A percentile compares a stretch with the other conserved stretches of the same genome.
Evolutionary conservation across 2,888 invertebrate genomes (phyloP).

Genomic region (Oxyteleia sp.): DNA sequence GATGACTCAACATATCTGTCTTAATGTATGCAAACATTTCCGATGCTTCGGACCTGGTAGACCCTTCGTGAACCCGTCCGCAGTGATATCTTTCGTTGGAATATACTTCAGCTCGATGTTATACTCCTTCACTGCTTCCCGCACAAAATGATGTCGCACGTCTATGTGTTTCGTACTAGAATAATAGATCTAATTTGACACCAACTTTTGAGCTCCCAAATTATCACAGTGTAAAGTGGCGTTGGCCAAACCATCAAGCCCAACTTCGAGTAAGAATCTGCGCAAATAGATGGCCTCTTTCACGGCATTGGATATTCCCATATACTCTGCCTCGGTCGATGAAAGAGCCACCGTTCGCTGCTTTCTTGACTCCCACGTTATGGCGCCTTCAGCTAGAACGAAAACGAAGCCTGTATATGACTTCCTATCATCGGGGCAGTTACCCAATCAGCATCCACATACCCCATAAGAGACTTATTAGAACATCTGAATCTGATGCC

Average conservation of each 20-base stretch:
- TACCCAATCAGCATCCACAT: background rate
- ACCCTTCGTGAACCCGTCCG: slow-evolving; percentile 19
- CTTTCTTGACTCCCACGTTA: slow-evolving; percentile 22
- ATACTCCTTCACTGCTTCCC: background rate
- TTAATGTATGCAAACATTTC: background rate
- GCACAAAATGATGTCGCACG: slow-evolving; percentile 21
- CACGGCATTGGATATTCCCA: background rate
- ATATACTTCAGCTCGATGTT: slow-evolving; percentile 1
- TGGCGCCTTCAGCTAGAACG: background rate
- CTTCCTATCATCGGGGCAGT: slow-evolving; percentile 8
- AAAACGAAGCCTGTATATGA: slow-evolving; percentile 19
- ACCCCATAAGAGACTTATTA: too few relatives aligned
- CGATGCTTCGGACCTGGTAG: background rate
- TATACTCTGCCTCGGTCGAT: slow-evolving; percentile 22
- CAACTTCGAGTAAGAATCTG: background rate
- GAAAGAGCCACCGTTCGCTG: slow-evolving; percentile 12
- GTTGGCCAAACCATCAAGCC: background rate
- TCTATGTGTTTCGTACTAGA: slow-evolving; percentile 15
- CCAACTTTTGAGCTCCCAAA: background rate
- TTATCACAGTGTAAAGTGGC: background rate
- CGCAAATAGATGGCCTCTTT: slow-evolving; percentile 3
- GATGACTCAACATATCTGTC: background rate
- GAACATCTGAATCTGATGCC: too few relatives aligned
- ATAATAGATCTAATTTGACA: background rate
- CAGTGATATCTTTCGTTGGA: background rate